Base-by-base conservation (phyloP, 1,140 invertebrate species). In the Marisa cornuarietis region DNA sequence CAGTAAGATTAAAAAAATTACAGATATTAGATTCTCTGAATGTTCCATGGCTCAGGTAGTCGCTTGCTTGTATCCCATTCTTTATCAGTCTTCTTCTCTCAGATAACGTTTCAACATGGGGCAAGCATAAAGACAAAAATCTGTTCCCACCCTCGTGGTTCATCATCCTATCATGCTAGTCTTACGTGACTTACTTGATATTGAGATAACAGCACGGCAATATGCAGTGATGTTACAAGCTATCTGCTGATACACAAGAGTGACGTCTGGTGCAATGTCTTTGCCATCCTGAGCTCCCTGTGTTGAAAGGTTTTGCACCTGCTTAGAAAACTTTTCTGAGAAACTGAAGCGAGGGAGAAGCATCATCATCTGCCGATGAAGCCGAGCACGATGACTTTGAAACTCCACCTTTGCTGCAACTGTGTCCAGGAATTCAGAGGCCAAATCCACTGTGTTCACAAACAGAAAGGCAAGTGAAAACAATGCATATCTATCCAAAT, bases 311-410 rank as follows among this genome's bases (percentile, higher is more conserved):
- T 85, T 84, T 52, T 81, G 82, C 71, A 89, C 81, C 79, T 88
- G 83, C 82, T 89, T 87, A 77, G 79, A 80, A 18, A 89, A 72
- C 71, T 82, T 86, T 42, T 90, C 91, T 42, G 87, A 88, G n/a
- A 90, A 76, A 68, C 83, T 84, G 87, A 96, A 96, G 80, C 94
- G 93, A 16, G 94, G 93, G 51, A 96, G 91, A 24, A 96, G 90
- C 0, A 93, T 92, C 26, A 96, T 88, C 92, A 96, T 94, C 24
- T 96, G 90, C 82, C 93, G 76, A 20, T 69, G 87, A n/a, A 91
- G 86, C 18, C 88, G 81, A 31, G 81, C 78, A n/a, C 90, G 81
- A 18, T 89, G 88, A 76, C 87, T 86, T 75, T 84, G 81, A 75
- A 89, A 87, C 83, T 91, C 90, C 68, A 90, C 82, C 92, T 77